Base-by-base conservation (phyloP, 2,888 invertebrate genomes). In the Graphium colonna region DNA sequence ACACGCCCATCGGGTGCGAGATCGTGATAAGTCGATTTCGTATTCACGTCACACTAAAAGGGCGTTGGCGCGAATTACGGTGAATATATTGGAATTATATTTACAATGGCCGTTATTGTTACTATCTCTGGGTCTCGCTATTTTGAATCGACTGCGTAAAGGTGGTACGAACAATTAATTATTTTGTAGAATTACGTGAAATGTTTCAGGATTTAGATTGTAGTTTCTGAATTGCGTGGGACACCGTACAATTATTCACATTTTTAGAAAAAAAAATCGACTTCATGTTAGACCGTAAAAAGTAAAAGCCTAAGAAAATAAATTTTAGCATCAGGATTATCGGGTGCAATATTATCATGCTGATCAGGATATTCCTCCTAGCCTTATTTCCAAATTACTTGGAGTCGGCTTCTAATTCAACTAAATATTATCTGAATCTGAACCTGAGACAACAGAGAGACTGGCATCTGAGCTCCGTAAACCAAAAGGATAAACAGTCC, bases 61-160 rank as follows among this genome's bases (percentile, higher is more conserved):
- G 46, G 55, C 45, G 40, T 46, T 41, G 49, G 39, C 36, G 49
- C 41, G 55, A 58, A 59, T 57, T 59, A 56, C n/a, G n/a, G n/a
- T n/a, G n/a, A n/a, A n/a, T n/a, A 78, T 82, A 82, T 80, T 82
- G 75, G 75, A 81, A 75, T 81, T 82, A 83, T 82, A 72, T 74
- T n/a, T n/a, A n/a, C n/a, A 58, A 28, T 28, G 8, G 28, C 28
- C 8, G 4, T 28, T 28, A 28, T 28, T 28, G 28, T 28, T 28
- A 28, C 8, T 28, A 28, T 8, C 28, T 7, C 8, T 28, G 8
- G 28, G 4, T 4, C 8, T 28, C 28, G 28, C 4, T 28, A 7
- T 28, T 28, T 4, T 7, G 28, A 28, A 28, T n/a, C n/a, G n/a
- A n/a, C n/a, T n/a, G n/a, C n/a, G n/a, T n/a, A n/a, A n/a, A n/a